phyloP scores from a whole-genome alignment of 2,797 vertebrate species.

The Morus bassanus region DNA sequence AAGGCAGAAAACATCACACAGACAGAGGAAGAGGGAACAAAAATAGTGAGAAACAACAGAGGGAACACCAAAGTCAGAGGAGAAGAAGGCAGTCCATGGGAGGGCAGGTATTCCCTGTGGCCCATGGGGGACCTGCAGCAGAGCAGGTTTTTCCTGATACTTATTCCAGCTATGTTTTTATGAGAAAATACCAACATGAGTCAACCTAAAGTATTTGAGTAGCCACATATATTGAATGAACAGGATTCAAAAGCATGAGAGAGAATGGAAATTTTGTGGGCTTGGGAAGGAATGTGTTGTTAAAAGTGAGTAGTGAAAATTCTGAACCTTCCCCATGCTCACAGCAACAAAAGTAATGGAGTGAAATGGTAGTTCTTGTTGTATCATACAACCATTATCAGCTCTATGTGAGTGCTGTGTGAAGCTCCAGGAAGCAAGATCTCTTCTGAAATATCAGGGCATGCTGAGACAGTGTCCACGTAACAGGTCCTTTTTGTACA shows the following conservation, averaged over 20 bases:
- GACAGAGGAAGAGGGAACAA: neutral
- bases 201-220: neutral
- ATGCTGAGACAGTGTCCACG: neutral
- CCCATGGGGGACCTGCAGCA: fast-evolving
- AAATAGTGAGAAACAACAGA: neutral
- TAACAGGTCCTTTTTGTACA: neutral
- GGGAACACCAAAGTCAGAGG: neutral
- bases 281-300: neutral
- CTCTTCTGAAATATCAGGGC: neutral
- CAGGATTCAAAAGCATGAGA: neutral
- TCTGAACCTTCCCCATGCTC: neutral
- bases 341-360: neutral
- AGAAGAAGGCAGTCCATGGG: neutral
- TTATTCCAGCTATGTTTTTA: neutral
- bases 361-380: neutral
- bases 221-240: neutral
- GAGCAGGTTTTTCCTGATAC: neutral
- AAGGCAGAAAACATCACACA: neutral
- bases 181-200: neutral
- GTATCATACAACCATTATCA: neutral
- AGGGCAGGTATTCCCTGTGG: neutral
- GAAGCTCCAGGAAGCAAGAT: neutral
- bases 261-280: neutral
- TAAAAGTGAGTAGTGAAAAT: neutral
- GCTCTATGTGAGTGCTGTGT: neutral